Percentiles rank a stretch among this genome's conserved stretches.
Evolutionary conservation across 2,888 invertebrate genomes (phyloP).

Genomic region (Kuschelorhynchus macadamiae): DNA sequence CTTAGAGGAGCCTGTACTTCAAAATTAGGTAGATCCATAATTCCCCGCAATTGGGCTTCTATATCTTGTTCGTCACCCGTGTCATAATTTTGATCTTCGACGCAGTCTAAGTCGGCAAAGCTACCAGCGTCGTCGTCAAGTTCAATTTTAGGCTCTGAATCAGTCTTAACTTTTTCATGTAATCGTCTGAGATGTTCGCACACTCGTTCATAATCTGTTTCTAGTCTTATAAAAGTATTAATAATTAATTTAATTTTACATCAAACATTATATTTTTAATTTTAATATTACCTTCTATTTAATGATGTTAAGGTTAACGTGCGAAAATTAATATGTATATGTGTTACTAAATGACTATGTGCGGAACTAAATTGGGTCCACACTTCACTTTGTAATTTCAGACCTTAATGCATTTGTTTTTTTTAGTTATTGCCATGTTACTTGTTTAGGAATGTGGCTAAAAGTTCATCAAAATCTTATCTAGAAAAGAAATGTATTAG

Average conservation of each 20-base stretch:
- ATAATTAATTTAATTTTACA: neutral
- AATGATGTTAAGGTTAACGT: neutral
- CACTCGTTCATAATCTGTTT: neutral
- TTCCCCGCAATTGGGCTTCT: too few relatives aligned
- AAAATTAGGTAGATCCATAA: too few relatives aligned
- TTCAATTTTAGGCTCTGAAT: conserved; percentile 1
- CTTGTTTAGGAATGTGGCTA: too few relatives aligned
- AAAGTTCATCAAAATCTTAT: too few relatives aligned
- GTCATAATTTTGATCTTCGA: neutral
- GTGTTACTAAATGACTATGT: too few relatives aligned
- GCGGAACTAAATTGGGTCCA: too few relatives aligned
- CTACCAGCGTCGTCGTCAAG: neutral
- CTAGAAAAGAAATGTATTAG: too few relatives aligned
- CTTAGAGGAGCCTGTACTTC: neutral
- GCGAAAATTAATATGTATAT: too few relatives aligned
- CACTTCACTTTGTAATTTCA: too few relatives aligned
- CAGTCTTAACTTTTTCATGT: neutral
- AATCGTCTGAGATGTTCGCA: neutral
- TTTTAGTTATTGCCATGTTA: too few relatives aligned
- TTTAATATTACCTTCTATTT: neutral
- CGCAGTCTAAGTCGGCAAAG: neutral
- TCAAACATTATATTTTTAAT: neutral
- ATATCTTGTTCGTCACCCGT: conserved; percentile 3
- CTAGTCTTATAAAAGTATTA: neutral
- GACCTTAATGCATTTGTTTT: too few relatives aligned